phyloP scores from a whole-genome alignment of 2,113 vertebrate species.

The Xenotilapia longispinis region DNA sequence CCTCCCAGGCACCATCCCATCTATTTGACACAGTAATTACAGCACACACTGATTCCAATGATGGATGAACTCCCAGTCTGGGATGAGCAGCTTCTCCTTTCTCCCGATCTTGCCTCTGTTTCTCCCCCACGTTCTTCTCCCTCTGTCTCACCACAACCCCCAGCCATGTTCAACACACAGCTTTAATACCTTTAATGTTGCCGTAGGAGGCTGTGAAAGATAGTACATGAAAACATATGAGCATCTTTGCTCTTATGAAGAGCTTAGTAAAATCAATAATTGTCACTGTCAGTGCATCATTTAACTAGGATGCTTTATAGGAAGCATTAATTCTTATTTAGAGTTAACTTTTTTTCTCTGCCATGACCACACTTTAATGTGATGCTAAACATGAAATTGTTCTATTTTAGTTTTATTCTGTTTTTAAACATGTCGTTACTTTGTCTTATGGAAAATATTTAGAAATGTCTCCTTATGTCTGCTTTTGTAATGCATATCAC shows the following conservation, averaged over 20 bases:
- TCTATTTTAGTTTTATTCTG: neutral
- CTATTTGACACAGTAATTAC: slow-evolving; percentile 83
- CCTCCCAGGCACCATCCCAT: slow-evolving; percentile 73
- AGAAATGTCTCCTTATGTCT: neutral
- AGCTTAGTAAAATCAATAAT: neutral
- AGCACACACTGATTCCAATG: slow-evolving; percentile 79
- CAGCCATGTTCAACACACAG: neutral
- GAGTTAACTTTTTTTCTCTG: neutral
- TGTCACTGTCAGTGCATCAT: neutral
- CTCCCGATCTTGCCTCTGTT: slow-evolving; percentile 31
- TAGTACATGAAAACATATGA: neutral
- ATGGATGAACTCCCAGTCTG: slow-evolving; percentile 79
- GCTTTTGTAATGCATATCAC: neutral
- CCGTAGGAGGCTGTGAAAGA: neutral
- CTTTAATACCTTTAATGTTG: neutral
- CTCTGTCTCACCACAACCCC: slow-evolving; percentile 24
- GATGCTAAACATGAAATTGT: neutral
- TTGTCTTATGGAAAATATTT: neutral
- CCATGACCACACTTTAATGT: neutral
- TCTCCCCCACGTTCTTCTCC: neutral
- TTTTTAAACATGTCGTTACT: neutral
- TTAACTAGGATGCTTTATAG: neutral
- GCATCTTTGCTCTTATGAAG: neutral
- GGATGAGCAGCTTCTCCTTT: slow-evolving; percentile 58
- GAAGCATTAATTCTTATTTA: neutral